These are phyloP conservation scores for Limnephilus rhombicus DNA, from an alignment of 2,888 invertebrate species.

Conservation along the genomic window DNA sequence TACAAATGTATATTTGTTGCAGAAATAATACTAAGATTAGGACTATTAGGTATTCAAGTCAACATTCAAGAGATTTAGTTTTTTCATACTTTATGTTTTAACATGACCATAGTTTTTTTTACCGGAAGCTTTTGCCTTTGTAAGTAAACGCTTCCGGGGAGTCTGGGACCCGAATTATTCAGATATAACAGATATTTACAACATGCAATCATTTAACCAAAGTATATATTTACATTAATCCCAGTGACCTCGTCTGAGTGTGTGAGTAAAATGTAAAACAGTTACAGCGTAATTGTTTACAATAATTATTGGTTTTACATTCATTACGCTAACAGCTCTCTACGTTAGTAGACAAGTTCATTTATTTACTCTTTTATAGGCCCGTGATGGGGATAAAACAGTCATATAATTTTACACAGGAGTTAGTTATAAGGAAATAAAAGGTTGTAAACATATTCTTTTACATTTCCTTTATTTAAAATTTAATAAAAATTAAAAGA, in stretches of 20 bases:
- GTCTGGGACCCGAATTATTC: background rate
- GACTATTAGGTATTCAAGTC: background rate
- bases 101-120: background rate
- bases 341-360: background rate
- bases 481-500: too few relatives aligned
- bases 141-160: background rate
- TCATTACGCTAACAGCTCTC: background rate
- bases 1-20: too few relatives aligned
- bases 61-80: background rate
- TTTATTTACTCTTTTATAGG: too few relatives aligned
- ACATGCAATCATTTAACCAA: background rate
- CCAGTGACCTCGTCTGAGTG: background rate
- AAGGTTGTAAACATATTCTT: too few relatives aligned
- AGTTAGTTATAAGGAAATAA: too few relatives aligned
- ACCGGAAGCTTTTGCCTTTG: background rate
- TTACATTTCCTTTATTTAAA: too few relatives aligned
- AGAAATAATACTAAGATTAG: background rate
- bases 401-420: too few relatives aligned
- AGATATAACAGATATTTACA: background rate
- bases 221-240: background rate
- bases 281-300: background rate
- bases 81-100: background rate
- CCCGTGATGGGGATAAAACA: too few relatives aligned
- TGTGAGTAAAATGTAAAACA: background rate
- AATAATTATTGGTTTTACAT: background rate